phyloP scores from a whole-genome alignment of 1,140 invertebrate species.

The Drosophila rhopaloa region DNA sequence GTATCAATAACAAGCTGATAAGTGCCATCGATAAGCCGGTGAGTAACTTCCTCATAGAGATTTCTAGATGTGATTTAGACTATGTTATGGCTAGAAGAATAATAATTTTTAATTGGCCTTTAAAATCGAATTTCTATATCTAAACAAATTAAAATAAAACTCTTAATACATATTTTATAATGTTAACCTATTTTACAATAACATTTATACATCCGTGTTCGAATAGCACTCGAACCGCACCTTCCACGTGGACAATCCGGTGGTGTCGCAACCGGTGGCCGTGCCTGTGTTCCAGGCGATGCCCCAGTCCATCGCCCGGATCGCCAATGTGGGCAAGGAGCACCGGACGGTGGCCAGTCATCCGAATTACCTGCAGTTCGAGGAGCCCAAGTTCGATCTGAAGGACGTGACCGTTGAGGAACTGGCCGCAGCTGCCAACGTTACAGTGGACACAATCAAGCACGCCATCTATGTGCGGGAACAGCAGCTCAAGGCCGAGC shows the following conservation, averaged over 20 bases:
- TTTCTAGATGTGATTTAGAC: neutral
- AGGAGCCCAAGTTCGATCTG: constrained; percentile 84
- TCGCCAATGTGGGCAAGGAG: constrained; percentile 78
- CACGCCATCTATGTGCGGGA: constrained; percentile 89
- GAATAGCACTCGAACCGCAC: constrained; percentile 72
- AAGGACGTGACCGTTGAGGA: constrained; percentile 86
- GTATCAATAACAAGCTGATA: constrained; percentile 73
- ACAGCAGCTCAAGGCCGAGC: constrained; percentile 87
- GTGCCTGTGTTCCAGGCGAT: constrained; percentile 81
- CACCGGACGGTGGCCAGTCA: constrained; percentile 51
- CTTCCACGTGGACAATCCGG: constrained; percentile 75
- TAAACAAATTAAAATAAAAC: no score
- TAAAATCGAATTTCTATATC: no score
- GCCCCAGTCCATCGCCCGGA: constrained; percentile 86
- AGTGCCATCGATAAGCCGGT: constrained; percentile 55
- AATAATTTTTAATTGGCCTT: no score
- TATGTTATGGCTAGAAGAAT: no score
- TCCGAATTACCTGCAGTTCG: constrained; percentile 79
- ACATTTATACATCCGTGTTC: neutral
- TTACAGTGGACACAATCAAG: constrained; percentile 90
- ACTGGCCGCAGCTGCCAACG: constrained; percentile 89
- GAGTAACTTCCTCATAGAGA: neutral
- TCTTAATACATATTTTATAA: no score
- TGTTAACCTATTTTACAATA: no score
- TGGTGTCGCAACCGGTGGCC: constrained; percentile 76